A percentile compares a stretch with the other conserved stretches of the same genome.
These are phyloP conservation scores for Perizoma flavofasciatum DNA, from an alignment of 2,888 invertebrate genomes.

Conservation along the genomic window DNA sequence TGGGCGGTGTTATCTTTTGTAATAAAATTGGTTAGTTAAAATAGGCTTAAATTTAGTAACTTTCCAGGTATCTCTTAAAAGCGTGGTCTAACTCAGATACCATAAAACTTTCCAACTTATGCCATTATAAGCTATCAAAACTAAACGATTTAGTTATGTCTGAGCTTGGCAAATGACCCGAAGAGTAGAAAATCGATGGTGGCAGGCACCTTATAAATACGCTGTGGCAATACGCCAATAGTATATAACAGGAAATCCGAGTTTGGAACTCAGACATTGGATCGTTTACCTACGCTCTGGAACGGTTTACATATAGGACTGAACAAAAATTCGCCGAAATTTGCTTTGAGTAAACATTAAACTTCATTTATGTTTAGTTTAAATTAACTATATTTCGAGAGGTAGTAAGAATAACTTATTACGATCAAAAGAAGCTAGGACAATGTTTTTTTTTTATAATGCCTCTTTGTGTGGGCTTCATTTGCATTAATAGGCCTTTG, in stretches of 20 bases:
- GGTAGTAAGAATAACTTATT: too few relatives aligned
- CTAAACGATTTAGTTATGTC: conserved; percentile 27
- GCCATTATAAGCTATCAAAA: conserved; percentile 22
- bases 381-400: too few relatives aligned
- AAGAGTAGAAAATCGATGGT: conserved; percentile 36
- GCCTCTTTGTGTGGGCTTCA: too few relatives aligned
- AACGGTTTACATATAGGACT: conserved; percentile 13
- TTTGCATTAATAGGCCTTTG: too few relatives aligned
- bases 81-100: conserved; percentile 8
- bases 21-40: too few relatives aligned
- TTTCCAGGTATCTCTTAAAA: conserved; percentile 6
- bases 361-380: too few relatives aligned
- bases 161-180: conserved; percentile 37
- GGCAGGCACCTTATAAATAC: conserved; percentile 37
- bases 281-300: conserved; percentile 14
- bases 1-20: background rate
- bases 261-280: conserved; percentile 28
- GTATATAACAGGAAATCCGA: conserved; percentile 29
- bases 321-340: background rate
- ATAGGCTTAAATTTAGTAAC: background rate
- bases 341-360: too few relatives aligned
- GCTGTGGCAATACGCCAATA: conserved; percentile 39
- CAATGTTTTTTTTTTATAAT: too few relatives aligned
- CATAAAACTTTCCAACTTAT: conserved; percentile 19
- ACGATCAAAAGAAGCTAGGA: too few relatives aligned